A percentile compares a stretch with the other conserved stretches of the same genome.
These are phyloP conservation scores for Actinernus sp. DNA, from an alignment of 92 coral and sea anemone genomes.

Conservation along the genomic window DNA sequence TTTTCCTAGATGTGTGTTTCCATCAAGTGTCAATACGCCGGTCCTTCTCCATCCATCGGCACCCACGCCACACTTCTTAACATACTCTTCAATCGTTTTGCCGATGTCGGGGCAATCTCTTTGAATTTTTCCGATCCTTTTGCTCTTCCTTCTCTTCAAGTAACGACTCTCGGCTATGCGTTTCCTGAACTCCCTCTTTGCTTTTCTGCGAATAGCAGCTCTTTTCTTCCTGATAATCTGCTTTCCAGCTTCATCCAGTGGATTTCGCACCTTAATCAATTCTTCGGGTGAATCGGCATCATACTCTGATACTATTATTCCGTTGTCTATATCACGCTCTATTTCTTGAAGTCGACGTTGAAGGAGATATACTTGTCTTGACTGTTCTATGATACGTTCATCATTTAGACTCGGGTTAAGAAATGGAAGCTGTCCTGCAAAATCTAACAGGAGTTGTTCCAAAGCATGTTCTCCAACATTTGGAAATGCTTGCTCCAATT, in stretches of 20 bases:
- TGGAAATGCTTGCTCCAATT: neutral
- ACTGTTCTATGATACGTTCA: constrained; percentile 20
- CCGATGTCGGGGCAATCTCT: constrained; percentile 35
- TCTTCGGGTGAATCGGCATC: constrained; percentile 36
- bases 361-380: constrained; percentile 19
- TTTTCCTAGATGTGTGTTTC: constrained; percentile 33
- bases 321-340: constrained; percentile 32
- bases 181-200: constrained; percentile 25
- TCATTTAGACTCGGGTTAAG: constrained; percentile 21
- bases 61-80: constrained; percentile 38
- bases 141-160: constrained; percentile 38
- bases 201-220: constrained; percentile 40
- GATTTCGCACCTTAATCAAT: constrained; percentile 12
- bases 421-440: constrained; percentile 26
- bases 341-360: constrained; percentile 15
- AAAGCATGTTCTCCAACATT: constrained; percentile 19
- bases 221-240: constrained; percentile 48
- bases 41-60: constrained; percentile 60
- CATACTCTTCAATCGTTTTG: constrained; percentile 32
- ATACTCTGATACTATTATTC: constrained; percentile 45
- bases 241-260: constrained; percentile 46
- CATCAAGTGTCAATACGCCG: constrained; percentile 47
- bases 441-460: constrained; percentile 28
- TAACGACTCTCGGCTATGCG: constrained; percentile 45
- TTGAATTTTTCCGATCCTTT: constrained; percentile 13